A percentile compares a stretch with the other conserved stretches of the same genome.
These are phyloP conservation scores for Orientallactaga bullata DNA, from an alignment of 2,113 vertebrate species.

Conservation along the genomic window DNA sequence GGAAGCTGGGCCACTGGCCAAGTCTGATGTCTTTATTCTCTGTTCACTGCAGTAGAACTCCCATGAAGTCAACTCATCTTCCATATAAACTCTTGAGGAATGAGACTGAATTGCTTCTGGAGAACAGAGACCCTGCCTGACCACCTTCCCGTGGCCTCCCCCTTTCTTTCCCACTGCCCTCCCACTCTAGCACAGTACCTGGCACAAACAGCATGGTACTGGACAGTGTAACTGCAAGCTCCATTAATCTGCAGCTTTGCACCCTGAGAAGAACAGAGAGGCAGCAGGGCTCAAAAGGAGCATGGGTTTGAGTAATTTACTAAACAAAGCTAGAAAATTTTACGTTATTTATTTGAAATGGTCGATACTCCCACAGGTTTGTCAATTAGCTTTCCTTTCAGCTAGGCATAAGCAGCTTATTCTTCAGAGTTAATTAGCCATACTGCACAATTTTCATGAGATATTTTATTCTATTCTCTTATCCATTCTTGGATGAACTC, in stretches of 20 bases:
- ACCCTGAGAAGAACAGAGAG: neutral
- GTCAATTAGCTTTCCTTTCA: neutral
- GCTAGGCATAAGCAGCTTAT: slow-evolving; percentile 8
- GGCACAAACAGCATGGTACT: slow-evolving; percentile 21
- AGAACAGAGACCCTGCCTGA: neutral
- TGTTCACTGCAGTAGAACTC: slow-evolving; percentile 72
- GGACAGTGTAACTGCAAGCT: neutral
- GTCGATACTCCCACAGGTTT: slow-evolving; percentile 33
- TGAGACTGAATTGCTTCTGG: slow-evolving; percentile 55
- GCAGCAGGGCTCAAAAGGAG: neutral
- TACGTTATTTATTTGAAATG: slow-evolving; percentile 44
- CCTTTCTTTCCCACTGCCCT: neutral
- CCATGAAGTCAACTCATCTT: slow-evolving; percentile 73
- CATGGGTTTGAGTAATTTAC: neutral
- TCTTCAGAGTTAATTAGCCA: slow-evolving; percentile 60
- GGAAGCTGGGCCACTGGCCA: slow-evolving; percentile 78
- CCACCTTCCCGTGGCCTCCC: slow-evolving; percentile 1
- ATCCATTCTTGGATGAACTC: slow-evolving; percentile 41
- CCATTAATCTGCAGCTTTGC: slow-evolving; percentile 50
- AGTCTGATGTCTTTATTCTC: slow-evolving; percentile 76
- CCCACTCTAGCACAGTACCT: neutral
- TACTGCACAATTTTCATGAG: neutral
- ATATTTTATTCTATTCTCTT: slow-evolving; percentile 49
- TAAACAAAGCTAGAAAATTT: slow-evolving; percentile 11
- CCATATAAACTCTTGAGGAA: slow-evolving; percentile 28